Conservation (phyloP, 2,113 vertebrate species). For the Orthonyx spaldingii region DNA sequence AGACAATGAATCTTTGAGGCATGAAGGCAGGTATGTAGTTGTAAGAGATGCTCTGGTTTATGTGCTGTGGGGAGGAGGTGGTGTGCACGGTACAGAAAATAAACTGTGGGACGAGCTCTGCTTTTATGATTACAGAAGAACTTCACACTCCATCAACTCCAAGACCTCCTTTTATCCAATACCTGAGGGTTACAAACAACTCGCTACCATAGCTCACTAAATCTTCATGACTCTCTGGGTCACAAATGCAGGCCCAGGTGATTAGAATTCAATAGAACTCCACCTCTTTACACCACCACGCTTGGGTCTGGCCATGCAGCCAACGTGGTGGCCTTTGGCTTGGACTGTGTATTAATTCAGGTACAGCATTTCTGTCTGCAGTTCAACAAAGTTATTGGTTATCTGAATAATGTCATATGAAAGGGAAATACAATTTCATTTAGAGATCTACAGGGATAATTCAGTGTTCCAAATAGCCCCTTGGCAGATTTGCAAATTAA, state of each 20-base stretch:
- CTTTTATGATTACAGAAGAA: not conserved
- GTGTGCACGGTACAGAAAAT: not conserved
- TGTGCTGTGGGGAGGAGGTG: not conserved
- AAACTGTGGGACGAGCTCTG: not conserved
- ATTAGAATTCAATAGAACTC: not conserved
- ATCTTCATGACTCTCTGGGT: not conserved
- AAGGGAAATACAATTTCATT: not conserved
- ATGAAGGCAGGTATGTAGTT: not conserved
- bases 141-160: not conserved
- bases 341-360: not conserved
- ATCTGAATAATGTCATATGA: not conserved
- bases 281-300: not conserved
- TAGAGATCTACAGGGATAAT: not conserved
- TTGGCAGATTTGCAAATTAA: slow-evolving; percentile 24
- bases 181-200: not conserved
- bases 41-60: not conserved
- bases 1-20: not conserved
- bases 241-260: not conserved
- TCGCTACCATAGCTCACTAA: not conserved
- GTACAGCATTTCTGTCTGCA: not conserved
- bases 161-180: not conserved
- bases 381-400: not conserved
- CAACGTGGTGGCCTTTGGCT: not conserved
- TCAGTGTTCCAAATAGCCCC: not conserved
- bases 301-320: not conserved